Base-by-base conservation (phyloP, 2,113 vertebrate species). In the Scomber japonicus region DNA sequence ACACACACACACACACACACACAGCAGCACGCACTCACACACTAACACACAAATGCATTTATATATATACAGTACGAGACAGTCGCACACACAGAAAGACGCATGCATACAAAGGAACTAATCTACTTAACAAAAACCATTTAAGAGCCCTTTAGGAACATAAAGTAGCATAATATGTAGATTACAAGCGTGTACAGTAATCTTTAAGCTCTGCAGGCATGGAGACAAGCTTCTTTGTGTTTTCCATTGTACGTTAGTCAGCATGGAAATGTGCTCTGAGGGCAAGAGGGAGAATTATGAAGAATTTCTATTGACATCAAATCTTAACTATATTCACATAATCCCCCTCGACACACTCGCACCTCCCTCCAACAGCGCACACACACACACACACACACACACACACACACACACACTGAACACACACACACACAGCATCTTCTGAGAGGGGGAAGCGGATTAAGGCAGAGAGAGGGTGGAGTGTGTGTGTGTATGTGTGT, bases 281-380 rank as follows among this genome's bases (percentile, higher is more conserved):
- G 88, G 82, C 78, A 82, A 76, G 75, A 78, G 71, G 67, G 73
- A 73, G 82, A 88, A 80, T 90, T 88, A 92, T 70, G 78, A 87
- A 66, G 84, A 82, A 66, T 83, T 81, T 88, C 78, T 86, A 85
- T 86, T 93, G 84, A 86, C 85, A 90, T 88, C 81, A 91, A 91
- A 91, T 86, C 84, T 80, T 77, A 90, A 89, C 87, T 84, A 83
- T 87, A 93, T 91, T 92, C 83, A 75, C 87, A 90, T 91, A 88
- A 93, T 91, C 89, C 88, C 71, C 71, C 79, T 75, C 6, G 16
- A 86, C 48, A 88, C 82, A 80, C 60, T 46, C 64, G 62, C 65
- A 56, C 53, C 75, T 77, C 75, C 70, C 64, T 76, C 72, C 16
- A 64, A 80, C 82, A 82, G 82, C 80, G 64, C 75, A 75, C 63